phyloP scores from a whole-genome alignment of 2,888 invertebrate species.

The Dolichomitus sp. region DNA sequence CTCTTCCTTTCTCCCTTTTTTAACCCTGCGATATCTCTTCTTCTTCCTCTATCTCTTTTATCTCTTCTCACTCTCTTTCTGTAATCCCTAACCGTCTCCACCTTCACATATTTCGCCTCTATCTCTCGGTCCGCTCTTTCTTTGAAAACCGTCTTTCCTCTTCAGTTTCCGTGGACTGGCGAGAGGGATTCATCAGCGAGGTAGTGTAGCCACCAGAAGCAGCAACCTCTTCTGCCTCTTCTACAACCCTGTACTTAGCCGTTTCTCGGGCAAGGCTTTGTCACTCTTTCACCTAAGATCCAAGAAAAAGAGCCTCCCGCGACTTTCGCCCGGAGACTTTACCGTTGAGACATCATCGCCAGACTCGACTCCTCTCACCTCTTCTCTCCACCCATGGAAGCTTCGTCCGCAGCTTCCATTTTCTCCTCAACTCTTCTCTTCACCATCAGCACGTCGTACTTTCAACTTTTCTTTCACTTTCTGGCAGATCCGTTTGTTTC shows the following conservation, averaged over 20 bases:
- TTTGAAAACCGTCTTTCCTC: constrained; percentile 47
- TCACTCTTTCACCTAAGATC: constrained; percentile 67
- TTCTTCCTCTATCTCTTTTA: constrained; percentile 14
- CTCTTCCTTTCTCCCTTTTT: constrained; percentile 31
- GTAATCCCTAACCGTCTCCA: constrained; percentile 49
- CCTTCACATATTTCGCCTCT: constrained; percentile 45
- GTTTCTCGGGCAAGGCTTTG: constrained; percentile 63
- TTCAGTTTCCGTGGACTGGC: constrained; percentile 34
- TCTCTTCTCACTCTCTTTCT: constrained; percentile 42
- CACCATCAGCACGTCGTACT: background rate
- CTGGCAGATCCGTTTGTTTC: background rate
- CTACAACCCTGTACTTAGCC: constrained; percentile 65
- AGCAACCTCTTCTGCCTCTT: constrained; percentile 41
- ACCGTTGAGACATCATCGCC: constrained; percentile 51
- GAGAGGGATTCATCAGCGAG: constrained; percentile 15
- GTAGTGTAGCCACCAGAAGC: constrained; percentile 33
- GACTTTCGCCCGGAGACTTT: constrained; percentile 55
- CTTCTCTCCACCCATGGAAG: constrained; percentile 4
- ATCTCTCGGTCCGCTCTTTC: constrained; percentile 15
- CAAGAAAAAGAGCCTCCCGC: constrained; percentile 59
- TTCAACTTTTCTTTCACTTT: constrained; percentile 24
- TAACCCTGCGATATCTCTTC: constrained; percentile 34
- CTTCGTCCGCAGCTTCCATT: constrained; percentile 19
- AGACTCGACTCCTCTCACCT: constrained; percentile 41
- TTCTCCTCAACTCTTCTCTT: constrained; percentile 26